Evolutionary conservation across 2,888 invertebrate genomes (phyloP), one percentile per base, ranked within the genome.

Genomic region (Hirtodrosophila duncani): DNA sequence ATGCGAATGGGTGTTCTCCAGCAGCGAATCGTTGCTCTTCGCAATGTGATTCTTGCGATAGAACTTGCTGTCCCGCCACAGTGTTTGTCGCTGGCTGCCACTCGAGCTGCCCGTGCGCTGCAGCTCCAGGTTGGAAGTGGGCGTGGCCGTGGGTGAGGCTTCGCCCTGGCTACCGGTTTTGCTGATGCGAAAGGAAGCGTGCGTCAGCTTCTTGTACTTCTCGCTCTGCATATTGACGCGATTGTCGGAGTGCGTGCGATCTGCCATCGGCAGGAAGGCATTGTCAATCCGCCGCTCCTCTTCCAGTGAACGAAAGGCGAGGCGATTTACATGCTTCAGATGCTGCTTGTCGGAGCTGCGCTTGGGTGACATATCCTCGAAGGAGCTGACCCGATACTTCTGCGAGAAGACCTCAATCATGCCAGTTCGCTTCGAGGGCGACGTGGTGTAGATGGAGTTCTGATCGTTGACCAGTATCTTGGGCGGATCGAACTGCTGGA

Each of bases 321-420:
- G 52, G 6, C 86, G 86, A 51, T 85, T 86, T 9, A 84, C 86
- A 45, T 86, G 84, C 61, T 84, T 84, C 20, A 87, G 64, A 55
- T 85, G 83, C 38, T 83, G 85, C 20, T 82, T 81, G 4, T 77
- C 70, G 2, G 66, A 38, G 4, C 52, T 52, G n/a, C 72, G 75
- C 39, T 84, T 84, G 23, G 85, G 82, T 1, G 87, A 86, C 87
- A 87, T 87, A 52, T 87, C 87, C 67, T 87, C 87, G 51, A 86
- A 87, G 20, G 86, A 86, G 67, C 86, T 86, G 17, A 87, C 87
- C 29, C 87, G 77, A 65, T 87, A 87, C 59, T 87, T 87, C 49
- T 87, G 87, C 4, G 87, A 87, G 68, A 87, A 87, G 3, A 87
- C 87, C 66, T 87, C 87, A 57, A 87, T 86, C 53, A 87, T 86